A percentile compares a stretch with the other conserved stretches of the same genome.
These are phyloP conservation scores for Ischnura elegans DNA, from an alignment of 2,888 invertebrate species.

Conservation along the genomic window DNA sequence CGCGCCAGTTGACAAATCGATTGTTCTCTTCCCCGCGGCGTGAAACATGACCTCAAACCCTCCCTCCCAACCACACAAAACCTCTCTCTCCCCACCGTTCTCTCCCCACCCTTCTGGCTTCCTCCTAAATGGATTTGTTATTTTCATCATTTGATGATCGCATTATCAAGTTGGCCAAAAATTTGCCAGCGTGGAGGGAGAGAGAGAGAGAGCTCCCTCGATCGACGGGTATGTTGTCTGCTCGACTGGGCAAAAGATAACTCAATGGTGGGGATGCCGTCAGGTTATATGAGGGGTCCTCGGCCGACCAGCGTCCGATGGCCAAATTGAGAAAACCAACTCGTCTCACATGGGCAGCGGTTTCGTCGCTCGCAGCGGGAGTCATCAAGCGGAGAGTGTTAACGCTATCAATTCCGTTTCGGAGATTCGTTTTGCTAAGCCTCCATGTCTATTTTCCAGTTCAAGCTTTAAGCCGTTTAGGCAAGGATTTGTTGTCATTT, in stretches of 20 bases:
- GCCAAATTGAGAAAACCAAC: background rate
- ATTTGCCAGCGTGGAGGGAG: background rate
- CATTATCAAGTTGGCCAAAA: constrained; percentile 2
- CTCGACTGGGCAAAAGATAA: background rate
- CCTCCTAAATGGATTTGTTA: constrained; percentile 17
- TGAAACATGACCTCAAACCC: background rate
- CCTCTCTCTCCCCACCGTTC: background rate
- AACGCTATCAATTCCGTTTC: background rate
- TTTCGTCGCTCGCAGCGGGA: background rate
- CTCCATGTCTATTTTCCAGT: too few relatives aligned
- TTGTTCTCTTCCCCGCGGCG: background rate
- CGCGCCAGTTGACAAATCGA: background rate
- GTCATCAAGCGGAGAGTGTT: background rate
- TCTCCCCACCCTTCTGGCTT: background rate
- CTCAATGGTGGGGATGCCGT: background rate
- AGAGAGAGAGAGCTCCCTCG: background rate
- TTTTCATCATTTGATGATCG: constrained; percentile 26
- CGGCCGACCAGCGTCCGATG: background rate
- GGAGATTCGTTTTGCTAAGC: too few relatives aligned
- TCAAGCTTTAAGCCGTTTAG: too few relatives aligned
- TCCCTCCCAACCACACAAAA: background rate
- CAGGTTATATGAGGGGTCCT: background rate
- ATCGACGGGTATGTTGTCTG: background rate
- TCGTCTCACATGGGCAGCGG: background rate
- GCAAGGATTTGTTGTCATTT: too few relatives aligned